Evolutionary conservation across 2,797 vertebrate species (phyloP).

Genomic region (Melanotaenia maccullochi): DNA sequence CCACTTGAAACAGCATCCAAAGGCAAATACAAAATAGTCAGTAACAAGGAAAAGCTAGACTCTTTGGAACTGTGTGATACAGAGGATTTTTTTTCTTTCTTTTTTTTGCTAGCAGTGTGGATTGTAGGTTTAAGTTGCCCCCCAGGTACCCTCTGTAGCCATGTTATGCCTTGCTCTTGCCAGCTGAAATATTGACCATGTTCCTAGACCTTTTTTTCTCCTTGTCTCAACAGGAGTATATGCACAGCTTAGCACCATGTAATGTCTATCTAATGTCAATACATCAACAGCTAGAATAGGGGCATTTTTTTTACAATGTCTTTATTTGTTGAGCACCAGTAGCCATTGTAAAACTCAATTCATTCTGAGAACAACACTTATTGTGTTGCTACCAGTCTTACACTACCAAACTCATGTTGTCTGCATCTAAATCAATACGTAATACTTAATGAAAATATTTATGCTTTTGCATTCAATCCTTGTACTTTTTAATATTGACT

Average conservation of each 20-base stretch:
- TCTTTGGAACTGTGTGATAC: constrained; percentile 57
- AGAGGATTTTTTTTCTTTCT: background rate
- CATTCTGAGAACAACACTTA: constrained; percentile 46
- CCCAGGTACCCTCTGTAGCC: constrained; percentile 49
- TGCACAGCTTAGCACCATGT: constrained; percentile 62
- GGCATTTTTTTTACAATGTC: constrained; percentile 36
- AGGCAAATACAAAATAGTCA: constrained; percentile 63
- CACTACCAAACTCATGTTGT: constrained; percentile 10
- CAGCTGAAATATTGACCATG: constrained; percentile 64
- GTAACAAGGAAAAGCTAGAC: constrained; percentile 52
- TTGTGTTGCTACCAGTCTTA: constrained; percentile 29
- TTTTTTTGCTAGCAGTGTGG: constrained; percentile 39
- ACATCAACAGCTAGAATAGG: constrained; percentile 56
- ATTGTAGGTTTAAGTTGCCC: constrained; percentile 48
- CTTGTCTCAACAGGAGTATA: constrained; percentile 60
- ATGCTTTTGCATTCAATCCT: background rate
- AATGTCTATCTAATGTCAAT: constrained; percentile 65
- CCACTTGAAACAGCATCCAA: constrained; percentile 66
- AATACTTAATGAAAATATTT: background rate
- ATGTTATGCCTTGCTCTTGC: constrained; percentile 49
- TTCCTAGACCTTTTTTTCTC: constrained; percentile 41
- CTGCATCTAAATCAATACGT: background rate
- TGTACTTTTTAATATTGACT: background rate
- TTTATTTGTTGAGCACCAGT: constrained; percentile 63
- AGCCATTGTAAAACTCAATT: constrained; percentile 47